These are phyloP conservation scores for Polypterus senegalus DNA, from an alignment of 2,113 vertebrate genomes.

Conservation along the genomic window DNA sequence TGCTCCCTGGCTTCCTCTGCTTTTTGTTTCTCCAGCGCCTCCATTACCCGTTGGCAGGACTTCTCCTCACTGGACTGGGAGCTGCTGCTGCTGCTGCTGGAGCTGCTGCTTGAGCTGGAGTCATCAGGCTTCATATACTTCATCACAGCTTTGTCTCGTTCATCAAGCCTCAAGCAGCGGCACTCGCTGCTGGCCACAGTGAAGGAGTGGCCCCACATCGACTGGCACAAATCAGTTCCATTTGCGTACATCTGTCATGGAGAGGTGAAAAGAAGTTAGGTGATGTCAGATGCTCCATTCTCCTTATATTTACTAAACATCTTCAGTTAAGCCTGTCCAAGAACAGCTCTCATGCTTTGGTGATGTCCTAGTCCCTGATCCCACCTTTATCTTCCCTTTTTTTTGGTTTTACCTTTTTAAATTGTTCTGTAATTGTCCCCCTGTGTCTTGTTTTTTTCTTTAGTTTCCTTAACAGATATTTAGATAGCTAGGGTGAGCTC, in stretches of 20 bases:
- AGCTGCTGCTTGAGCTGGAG: slow-evolving; percentile 30
- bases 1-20: background rate
- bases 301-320: background rate
- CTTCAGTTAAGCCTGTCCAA: background rate
- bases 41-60: slow-evolving; percentile 6
- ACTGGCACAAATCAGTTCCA: slow-evolving; percentile 43
- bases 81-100: slow-evolving; percentile 22
- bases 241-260: slow-evolving; percentile 35
- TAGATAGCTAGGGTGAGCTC: too few relatives aligned
- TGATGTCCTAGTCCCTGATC: too few relatives aligned
- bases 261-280: slow-evolving; percentile 16
- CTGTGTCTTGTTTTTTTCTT: too few relatives aligned
- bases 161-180: slow-evolving; percentile 44
- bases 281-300: slow-evolving; percentile 1
- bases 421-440: too few relatives aligned
- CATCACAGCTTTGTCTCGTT: slow-evolving; percentile 28
- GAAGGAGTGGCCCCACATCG: slow-evolving; percentile 44
- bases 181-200: slow-evolving; percentile 34
- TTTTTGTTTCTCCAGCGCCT: background rate
- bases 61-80: background rate
- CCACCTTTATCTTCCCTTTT: too few relatives aligned
- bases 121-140: slow-evolving; percentile 20
- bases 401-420: too few relatives aligned
- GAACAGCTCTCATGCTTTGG: background rate
- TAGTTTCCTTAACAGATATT: too few relatives aligned